Base-by-base conservation (phyloP, 2,888 invertebrate genomes). In the Limenitis camilla region DNA sequence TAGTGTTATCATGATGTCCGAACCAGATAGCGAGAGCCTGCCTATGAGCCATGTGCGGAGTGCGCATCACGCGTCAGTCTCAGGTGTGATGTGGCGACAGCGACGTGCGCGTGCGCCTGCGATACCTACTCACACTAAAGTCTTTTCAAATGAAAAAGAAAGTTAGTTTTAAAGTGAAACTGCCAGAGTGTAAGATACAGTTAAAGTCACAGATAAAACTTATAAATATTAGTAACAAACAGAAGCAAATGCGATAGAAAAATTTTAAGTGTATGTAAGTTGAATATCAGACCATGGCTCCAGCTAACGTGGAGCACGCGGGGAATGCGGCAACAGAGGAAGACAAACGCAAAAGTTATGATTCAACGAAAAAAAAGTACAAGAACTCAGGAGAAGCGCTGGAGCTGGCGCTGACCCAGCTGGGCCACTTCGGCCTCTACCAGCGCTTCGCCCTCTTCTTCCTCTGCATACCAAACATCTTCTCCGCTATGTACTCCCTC, bases 401-500 rank as follows among this genome's bases (percentile, higher is more conserved):
- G 38, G 86, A 86, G 53, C 65, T 62, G 4, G 78, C 80, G 35
- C 63, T 85, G 58, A 70, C 68, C n/a, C 74, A 70, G 62, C 76
- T 86, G 40, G 83, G 86, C 7, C 78, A 80, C 48, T 85, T 86
- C 65, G 80, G 83, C 7, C 66, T 81, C 29, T 85, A 85, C 71
- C 86, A 86, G 61, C 70, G 75, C 5, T 84, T 81, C 60, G 64
- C 71, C 54, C 64, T 84, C 44, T 30, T 76, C 32, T 67, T 86
- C 66, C 68, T 83, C 51, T 81, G 79, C 57, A 55, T 89, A 45
- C 89, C 90, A n/a, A 81, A 86, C 59, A 57, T 89, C 48, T 75
- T 90, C 44, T 76, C 89, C 3, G 87, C 89, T 31, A 84, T 89
- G 74, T 89, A 87, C 66, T 79, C 87, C 3, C 73, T 90, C 44